Base-by-base conservation (phyloP, 92 coral and sea anemone species). In the Zoanthus sansibaricus region DNA sequence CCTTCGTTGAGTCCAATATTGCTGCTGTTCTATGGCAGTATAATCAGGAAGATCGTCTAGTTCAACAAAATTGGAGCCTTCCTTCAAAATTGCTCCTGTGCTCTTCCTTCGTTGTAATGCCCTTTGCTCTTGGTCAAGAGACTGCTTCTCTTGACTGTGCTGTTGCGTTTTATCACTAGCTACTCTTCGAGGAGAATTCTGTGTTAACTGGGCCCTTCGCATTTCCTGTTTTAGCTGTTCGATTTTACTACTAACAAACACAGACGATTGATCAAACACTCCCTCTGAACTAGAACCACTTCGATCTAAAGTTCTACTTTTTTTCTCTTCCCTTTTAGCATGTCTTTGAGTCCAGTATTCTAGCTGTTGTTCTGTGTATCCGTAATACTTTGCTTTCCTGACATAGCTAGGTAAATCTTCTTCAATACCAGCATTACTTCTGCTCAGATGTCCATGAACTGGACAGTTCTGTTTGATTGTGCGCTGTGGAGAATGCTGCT, bases 181-280 rank as follows among this genome's bases (percentile, higher is more conserved):
- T 62, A 80, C 85, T 80, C 85, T 64, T 0, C 85, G 85, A 46
- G 85, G 85, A 3, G 62, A 15, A 67, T 80, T 80, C 47, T 80
- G 85, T 6, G 61, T 44, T 46, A 80, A 20, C 62, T 80, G 85
- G 7, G 85, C 85, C 47, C 85, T 80, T 80, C 75, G 45, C 85
- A 80, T 80, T 46, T 80, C 85, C 44, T 80, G 85, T 31, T 80
- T 80, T 47, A 80, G 75, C 59, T 80, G 75, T 80, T 80, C 85
- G 9, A 80, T 80, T 48, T 80, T 80, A 80, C 85, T 64, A 1
- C 14, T 80, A 15, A 80, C 75, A 80, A 68, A 64, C 5, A 46
- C 46, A 80, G 74, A 66, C 16, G 85, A 66, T 2, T 47, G 74
- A 13, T 47, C 73, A 80, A 25, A 66, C 10, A 16, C 7, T 47